Evolutionary conservation across 1,140 invertebrate genomes (phyloP), one percentile per base, ranked within the genome.

Genomic region (Drosophila arizonae): DNA sequence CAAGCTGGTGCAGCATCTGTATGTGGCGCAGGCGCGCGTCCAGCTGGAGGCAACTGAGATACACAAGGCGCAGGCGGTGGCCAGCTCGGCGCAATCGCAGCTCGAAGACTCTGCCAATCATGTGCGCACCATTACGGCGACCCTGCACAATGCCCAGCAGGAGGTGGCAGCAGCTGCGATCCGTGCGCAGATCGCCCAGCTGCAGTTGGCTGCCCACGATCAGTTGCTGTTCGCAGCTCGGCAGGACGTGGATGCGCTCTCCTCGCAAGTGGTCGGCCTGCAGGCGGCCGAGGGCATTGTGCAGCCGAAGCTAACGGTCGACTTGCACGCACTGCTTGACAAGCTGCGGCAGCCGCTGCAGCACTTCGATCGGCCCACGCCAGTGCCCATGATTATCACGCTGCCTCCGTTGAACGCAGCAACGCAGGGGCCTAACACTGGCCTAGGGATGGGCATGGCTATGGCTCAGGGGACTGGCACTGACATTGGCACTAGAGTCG

Each of bases 271-370:
- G 74, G 90, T 91, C 6, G 90, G 90, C 0, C 52, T 91, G 21
- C 90, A 91, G 54, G 90, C 90, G 6, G 90, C 91, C n/a, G 90
- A 90, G 66, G 90, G 90, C 30, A 91, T 91, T 54, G 65, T 86
- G 2, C 76, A 81, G 55, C 90, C 89, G 1, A 90, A 88, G 36
- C 48, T 90, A 6, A 87, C 69, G 0, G 79, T 91, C 17, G 89
- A 91, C 72, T 21, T 91, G 21, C 73, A 76, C 13, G 82, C 73
- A 1, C 39, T 91, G 50, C 51, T 91, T 24, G 74, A 90, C 8
- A 90, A 91, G 68, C 54, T 91, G 51, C 78, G 79, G 11, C 90
- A 91, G 41, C 90, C 90, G 0, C 52, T 91, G n/a, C 64, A 87
- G 43, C 55, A 72, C 4, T 72, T 66, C 6, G 77, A 91, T 33